phyloP scores from a whole-genome alignment of 2,888 invertebrate genomes.

The Ryuthela nishihirai region DNA sequence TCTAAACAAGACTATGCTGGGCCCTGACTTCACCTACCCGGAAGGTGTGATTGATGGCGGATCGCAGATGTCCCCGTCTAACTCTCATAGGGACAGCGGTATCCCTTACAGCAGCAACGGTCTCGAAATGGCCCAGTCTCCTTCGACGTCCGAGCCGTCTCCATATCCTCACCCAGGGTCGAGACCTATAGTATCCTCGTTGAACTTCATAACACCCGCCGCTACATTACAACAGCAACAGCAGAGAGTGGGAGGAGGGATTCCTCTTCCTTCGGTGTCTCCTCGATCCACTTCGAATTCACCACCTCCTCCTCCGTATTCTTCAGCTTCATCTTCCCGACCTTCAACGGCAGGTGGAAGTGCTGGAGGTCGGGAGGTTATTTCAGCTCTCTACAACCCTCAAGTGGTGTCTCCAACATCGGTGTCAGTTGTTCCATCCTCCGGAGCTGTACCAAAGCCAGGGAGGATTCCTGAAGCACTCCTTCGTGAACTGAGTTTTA shows the following conservation, averaged over 20 bases:
- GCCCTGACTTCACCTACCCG: slow-evolving; percentile 38
- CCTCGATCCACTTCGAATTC: slow-evolving; percentile 24
- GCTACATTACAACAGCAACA: slow-evolving; percentile 29
- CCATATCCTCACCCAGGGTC: slow-evolving; percentile 8
- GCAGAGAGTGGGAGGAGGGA: slow-evolving; percentile 9
- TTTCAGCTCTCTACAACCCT: slow-evolving; percentile 30
- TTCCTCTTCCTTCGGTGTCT: slow-evolving; percentile 3
- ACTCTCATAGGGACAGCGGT: too few species aligned
- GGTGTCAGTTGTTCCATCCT: neutral
- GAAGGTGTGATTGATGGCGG: slow-evolving; percentile 17
- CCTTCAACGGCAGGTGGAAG: neutral
- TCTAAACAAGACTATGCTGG: slow-evolving; percentile 38
- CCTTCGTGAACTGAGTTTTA: slow-evolving; percentile 23
- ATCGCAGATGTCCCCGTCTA: slow-evolving; percentile 14
- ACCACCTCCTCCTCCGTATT: slow-evolving; percentile 29
- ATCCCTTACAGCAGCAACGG: neutral
- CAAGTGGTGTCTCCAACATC: slow-evolving; percentile 15
- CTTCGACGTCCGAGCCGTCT: neutral
- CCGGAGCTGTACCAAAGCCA: neutral
- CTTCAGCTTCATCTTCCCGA: slow-evolving; percentile 2
- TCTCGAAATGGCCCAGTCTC: slow-evolving; percentile 10
- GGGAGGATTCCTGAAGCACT: slow-evolving; percentile 27
- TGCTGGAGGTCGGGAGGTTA: slow-evolving; percentile 8
- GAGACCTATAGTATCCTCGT: slow-evolving; percentile 24
- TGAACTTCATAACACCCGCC: slow-evolving; percentile 35